Conservation (phyloP, 1,140 invertebrate genomes). For the Nasonia giraulti region DNA sequence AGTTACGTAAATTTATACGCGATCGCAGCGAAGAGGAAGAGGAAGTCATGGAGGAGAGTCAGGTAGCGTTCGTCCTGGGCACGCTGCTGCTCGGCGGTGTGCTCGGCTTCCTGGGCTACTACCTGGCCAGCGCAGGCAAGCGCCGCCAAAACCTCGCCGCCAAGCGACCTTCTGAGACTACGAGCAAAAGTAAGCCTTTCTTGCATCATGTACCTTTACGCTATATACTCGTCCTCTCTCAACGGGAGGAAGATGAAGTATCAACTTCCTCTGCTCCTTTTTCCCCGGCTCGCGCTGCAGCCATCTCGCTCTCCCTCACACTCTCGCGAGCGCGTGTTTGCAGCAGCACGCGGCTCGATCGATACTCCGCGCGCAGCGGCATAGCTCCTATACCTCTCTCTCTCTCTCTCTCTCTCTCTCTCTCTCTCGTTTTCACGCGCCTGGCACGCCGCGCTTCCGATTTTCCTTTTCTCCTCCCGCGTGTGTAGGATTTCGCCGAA, state of each 20-base stretch:
- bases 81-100: slow-evolving; percentile 6
- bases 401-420: background rate
- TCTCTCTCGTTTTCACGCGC: background rate
- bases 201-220: background rate
- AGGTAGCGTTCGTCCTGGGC: background rate
- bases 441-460: background rate
- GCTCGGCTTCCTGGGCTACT: background rate
- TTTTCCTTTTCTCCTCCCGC: background rate
- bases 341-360: background rate
- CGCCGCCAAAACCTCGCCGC: background rate
- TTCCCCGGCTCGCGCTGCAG: background rate
- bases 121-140: background rate
- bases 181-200: slow-evolving; percentile 1
- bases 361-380: slow-evolving; percentile 3
- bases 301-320: background rate
- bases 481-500: too few relatives aligned
- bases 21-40: too few relatives aligned
- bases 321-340: too few relatives aligned
- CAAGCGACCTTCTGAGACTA: background rate
- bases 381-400: background rate
- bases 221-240: too few relatives aligned
- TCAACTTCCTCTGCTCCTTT: background rate
- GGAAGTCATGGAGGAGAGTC: background rate
- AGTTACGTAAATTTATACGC: too few relatives aligned
- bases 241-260: too few relatives aligned